A percentile compares a stretch with the other conserved stretches of the same genome.
Conservation (phyloP, 1,140 invertebrate genomes). For the Colletes gigas region DNA sequence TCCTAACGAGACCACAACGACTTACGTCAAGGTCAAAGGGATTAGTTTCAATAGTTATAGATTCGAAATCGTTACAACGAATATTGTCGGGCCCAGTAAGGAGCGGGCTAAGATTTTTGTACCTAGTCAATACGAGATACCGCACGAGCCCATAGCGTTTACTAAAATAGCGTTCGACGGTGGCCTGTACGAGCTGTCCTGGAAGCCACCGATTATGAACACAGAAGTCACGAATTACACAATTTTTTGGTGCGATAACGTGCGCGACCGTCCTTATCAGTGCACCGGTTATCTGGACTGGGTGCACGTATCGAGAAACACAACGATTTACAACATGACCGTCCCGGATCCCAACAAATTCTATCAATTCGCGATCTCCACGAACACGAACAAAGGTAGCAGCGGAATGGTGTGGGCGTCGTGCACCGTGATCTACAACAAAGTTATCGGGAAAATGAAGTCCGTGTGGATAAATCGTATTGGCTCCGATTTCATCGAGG, state of each 20-base stretch:
- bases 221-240: constrained; percentile 84
- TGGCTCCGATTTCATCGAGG: constrained; percentile 83
- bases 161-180: constrained; percentile 86
- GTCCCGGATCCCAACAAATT: constrained; percentile 79
- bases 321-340: constrained; percentile 80
- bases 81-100: constrained; percentile 82
- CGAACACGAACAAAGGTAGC: constrained; percentile 84
- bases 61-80: constrained; percentile 82
- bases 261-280: constrained; percentile 83
- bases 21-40: constrained; percentile 82
- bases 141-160: constrained; percentile 82
- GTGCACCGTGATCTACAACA: constrained; percentile 87
- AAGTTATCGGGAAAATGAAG: constrained; percentile 85
- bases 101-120: constrained; percentile 83
- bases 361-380: constrained; percentile 88
- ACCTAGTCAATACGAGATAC: constrained; percentile 81
- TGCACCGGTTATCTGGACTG: constrained; percentile 84
- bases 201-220: constrained; percentile 81
- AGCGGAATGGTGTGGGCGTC: constrained; percentile 90
- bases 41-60: constrained; percentile 79
- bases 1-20: constrained; percentile 78
- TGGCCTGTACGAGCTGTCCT: constrained; percentile 87
- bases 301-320: constrained; percentile 79
- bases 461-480: constrained; percentile 83
- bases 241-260: constrained; percentile 87